These are phyloP conservation scores for Drosophila parthenogenetica DNA, from an alignment of 2,888 invertebrate genomes.

Conservation along the genomic window DNA sequence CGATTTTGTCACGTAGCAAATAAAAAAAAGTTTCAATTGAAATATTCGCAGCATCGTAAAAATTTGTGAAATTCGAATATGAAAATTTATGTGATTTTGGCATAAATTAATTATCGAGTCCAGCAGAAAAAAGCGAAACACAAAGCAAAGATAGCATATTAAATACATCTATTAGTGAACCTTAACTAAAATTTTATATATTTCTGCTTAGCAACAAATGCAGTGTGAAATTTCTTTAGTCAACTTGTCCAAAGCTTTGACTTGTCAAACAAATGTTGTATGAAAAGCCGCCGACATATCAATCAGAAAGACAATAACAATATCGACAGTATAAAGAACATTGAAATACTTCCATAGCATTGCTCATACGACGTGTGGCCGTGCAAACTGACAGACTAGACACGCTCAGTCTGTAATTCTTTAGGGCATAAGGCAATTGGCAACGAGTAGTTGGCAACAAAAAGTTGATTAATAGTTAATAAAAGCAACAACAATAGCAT, in stretches of 20 bases:
- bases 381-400: slow-evolving; percentile 24
- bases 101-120: slow-evolving; percentile 26
- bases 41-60: slow-evolving; percentile 14
- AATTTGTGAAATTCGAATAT: slow-evolving; percentile 31
- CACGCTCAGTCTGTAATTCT: slow-evolving; percentile 11
- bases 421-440: slow-evolving; percentile 25
- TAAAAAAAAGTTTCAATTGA: neutral
- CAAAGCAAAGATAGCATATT: slow-evolving; percentile 25
- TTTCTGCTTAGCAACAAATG: slow-evolving; percentile 37
- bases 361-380: slow-evolving; percentile 47
- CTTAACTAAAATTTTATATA: neutral
- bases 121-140: neutral
- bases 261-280: slow-evolving; percentile 32
- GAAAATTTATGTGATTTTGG: neutral
- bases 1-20: slow-evolving; percentile 39
- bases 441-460: slow-evolving; percentile 40
- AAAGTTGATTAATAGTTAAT: neutral
- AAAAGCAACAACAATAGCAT: neutral
- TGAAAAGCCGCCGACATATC: slow-evolving; percentile 41
- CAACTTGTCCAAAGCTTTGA: slow-evolving; percentile 19
- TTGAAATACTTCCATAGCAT: slow-evolving; percentile 13
- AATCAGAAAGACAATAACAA: slow-evolving; percentile 17
- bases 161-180: slow-evolving; percentile 13
- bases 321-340: slow-evolving; percentile 10
- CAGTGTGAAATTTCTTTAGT: neutral